Evolutionary conservation across 92 coral and sea anemone species (phyloP).

Genomic region (Galaxea fascicularis): DNA sequence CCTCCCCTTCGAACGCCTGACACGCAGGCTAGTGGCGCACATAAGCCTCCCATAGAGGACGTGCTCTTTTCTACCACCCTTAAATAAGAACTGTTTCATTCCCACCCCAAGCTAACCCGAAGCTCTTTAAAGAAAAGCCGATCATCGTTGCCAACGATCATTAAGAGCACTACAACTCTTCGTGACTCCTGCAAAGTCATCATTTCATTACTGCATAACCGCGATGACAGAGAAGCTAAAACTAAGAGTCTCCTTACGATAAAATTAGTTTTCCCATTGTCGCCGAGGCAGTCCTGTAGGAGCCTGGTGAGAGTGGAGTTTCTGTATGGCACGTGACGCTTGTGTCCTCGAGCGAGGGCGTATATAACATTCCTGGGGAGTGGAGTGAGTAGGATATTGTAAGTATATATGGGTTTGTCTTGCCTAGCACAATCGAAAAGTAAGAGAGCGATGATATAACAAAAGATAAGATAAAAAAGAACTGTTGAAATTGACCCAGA

Average conservation of each 20-base stretch:
- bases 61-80: neutral
- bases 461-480: too few relatives aligned
- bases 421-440: too few relatives aligned
- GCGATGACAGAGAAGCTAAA: neutral
- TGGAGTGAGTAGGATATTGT: neutral
- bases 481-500: neutral
- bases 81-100: neutral
- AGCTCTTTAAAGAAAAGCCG: too few relatives aligned
- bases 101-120: neutral
- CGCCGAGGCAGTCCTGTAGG: constrained; percentile 92
- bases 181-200: too few relatives aligned
- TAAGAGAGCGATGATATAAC: too few relatives aligned
- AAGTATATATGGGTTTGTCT: neutral
- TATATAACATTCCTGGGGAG: constrained; percentile 82
- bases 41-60: neutral
- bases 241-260: constrained; percentile 57
- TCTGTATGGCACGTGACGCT: constrained; percentile 92
- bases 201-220: neutral
- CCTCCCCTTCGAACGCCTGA: too few relatives aligned
- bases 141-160: too few relatives aligned
- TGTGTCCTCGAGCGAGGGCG: constrained; percentile 89
- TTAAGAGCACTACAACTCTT: too few relatives aligned
- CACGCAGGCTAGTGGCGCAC: neutral
- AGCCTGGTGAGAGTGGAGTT: constrained; percentile 90
- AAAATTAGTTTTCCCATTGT: constrained; percentile 90